Evolutionary conservation across 2,113 vertebrate species (phyloP), one percentile per base, ranked within the genome.

Genomic region (Nicator chloris): DNA sequence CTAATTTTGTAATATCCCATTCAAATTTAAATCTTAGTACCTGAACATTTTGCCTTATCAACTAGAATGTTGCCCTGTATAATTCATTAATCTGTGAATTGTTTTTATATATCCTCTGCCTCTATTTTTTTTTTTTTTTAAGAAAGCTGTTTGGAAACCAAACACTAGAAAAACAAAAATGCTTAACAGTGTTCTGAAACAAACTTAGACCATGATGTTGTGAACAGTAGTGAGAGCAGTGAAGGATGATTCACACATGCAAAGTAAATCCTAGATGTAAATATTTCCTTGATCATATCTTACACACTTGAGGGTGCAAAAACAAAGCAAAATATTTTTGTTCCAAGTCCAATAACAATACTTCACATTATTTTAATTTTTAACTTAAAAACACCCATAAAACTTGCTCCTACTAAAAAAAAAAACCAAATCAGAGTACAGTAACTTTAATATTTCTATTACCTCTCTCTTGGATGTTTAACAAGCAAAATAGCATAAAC

Each of bases 21-120:
- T 30, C 77, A 94, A 63, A 86, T 90, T 66, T 89, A 17, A 50
- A 66, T 86, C 94, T 61, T 68, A 72, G 71, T 92, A 86, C 70
- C 86, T 93, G 79, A 94, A 66, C 39, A 70, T 77, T 91, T 73
- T 94, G 44, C 70, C 42, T 78, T 89, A 88, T 51, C 78, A 77
- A 86, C 47, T 42, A 60, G 42, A 82, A 89, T 79, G 68, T 82
- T 80, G n/a, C 24, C 60, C 76, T 95, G 93, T 30, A 95, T 88
- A 92, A 97, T 93, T 97, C 64, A 95, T 93, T 88, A 93, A 75
- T 61, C 37, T 73, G 13, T 82, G 33, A 77, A 94, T 81, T 94
- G 77, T 88, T 93, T 92, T 96, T 93, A 66, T 69, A 76, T 61
- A 79, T 68, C 30, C 35, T 94, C 26, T 73, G 37, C 45, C 47